Evolutionary conservation across 2,113 vertebrate genomes (phyloP).

Genomic region (Pseudonaja textilis): DNA sequence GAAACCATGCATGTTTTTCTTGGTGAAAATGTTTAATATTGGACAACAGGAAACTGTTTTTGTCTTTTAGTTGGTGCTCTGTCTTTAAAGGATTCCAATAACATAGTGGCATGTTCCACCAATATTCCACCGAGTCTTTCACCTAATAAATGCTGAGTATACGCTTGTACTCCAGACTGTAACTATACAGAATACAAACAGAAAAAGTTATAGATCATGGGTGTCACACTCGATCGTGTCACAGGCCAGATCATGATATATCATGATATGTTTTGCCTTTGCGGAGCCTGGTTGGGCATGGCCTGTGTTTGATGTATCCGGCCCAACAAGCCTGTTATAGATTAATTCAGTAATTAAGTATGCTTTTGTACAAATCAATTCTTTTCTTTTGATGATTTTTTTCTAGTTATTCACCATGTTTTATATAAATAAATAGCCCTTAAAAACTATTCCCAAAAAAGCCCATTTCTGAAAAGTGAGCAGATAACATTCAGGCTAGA

Average conservation of each 20-base stretch:
- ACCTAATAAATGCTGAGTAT: background rate
- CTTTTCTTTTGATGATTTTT: background rate
- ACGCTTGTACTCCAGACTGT: background rate
- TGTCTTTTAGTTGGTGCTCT: background rate
- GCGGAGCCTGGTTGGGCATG: too few species aligned
- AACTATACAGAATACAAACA: background rate
- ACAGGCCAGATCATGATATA: too few species aligned
- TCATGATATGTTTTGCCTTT: too few species aligned
- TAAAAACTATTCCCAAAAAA: background rate
- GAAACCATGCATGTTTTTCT: slow-evolving; percentile 1
- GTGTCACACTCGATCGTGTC: too few species aligned
- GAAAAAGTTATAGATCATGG: slow-evolving; percentile 28
- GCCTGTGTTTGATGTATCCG: background rate
- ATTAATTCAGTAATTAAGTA: slow-evolving; percentile 19
- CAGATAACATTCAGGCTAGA: rapidly evolving
- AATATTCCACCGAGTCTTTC: background rate
- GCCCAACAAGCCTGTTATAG: too few species aligned
- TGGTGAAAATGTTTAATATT: background rate
- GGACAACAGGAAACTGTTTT: background rate
- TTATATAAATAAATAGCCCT: slow-evolving; percentile 7
- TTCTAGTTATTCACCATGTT: background rate
- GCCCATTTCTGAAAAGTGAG: background rate
- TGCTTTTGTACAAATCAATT: background rate
- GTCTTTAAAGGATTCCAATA: background rate
- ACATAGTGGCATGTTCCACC: too few species aligned